Conservation (phyloP, 2,888 invertebrate genomes). For the Cabera pusaria region DNA sequence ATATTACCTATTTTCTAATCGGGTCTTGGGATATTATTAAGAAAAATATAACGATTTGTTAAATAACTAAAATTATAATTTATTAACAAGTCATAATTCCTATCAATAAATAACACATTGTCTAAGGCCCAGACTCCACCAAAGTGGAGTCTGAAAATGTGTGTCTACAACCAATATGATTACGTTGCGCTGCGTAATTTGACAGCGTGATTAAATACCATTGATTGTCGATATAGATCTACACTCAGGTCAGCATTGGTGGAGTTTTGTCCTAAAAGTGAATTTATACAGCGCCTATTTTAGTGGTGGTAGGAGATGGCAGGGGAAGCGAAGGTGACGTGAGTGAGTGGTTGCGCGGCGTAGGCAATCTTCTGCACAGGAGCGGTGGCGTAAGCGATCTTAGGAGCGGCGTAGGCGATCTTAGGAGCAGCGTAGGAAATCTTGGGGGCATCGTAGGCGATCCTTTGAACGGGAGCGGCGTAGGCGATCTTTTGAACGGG, state of each 20-base stretch:
- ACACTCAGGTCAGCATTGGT: too few relatives aligned
- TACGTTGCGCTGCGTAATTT: too few relatives aligned
- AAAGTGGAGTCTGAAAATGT: constrained; percentile 22
- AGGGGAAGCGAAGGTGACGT: constrained; percentile 65
- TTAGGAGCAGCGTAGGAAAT: constrained; percentile 41
- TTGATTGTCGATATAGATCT: too few relatives aligned
- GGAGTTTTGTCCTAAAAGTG: too few relatives aligned
- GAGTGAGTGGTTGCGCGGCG: constrained; percentile 46
- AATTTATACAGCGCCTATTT: too few relatives aligned
- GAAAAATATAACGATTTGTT: too few relatives aligned
- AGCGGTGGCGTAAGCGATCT: constrained; percentile 56
- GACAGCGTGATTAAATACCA: too few relatives aligned
- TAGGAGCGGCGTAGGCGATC: constrained; percentile 39
- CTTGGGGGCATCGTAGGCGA: constrained; percentile 40
- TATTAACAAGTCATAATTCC: constrained; percentile 35
- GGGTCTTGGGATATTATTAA: too few relatives aligned
- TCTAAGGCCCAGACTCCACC: constrained; percentile 7
- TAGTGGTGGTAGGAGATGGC: constrained; percentile 70
- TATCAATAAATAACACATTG: constrained; percentile 50
- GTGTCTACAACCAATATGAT: too few relatives aligned
- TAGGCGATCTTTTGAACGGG: constrained; percentile 42
- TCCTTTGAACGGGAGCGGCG: constrained; percentile 31
- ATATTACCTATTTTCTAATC: too few relatives aligned
- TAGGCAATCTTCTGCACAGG: constrained; percentile 41
- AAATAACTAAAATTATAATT: too few relatives aligned